Base-by-base conservation (phyloP, 2,888 invertebrate genomes). In the Beris chalybata region DNA sequence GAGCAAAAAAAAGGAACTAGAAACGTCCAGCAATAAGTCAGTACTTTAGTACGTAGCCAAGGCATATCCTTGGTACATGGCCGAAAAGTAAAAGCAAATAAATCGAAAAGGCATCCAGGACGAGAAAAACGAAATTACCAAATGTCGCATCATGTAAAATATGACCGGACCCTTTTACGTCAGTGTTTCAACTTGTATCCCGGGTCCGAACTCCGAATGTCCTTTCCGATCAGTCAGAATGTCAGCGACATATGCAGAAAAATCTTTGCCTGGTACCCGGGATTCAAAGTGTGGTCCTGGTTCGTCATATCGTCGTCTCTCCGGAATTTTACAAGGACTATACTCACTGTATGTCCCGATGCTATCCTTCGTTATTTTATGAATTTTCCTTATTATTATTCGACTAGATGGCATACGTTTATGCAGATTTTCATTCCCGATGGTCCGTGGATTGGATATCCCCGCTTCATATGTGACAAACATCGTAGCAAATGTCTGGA, bases 61-160 rank as follows among this genome's bases (percentile, higher is more conserved):
- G 45, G n/a, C 38, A 38, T 38, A 12, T 48, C 13, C 13, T 6
- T 48, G 11, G 15, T 22, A 29, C 29, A 29, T n/a, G n/a, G 53
- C 2, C 12, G 29, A 53, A 53, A 22, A 29, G 53, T 15, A 11
- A 48, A 47, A 58, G 30, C 30, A 30, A n/a, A 58, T 15, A 45
- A 47, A 47, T 47, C 58, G 30, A 47, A 45, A 45, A 47, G 9
- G 38, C 43, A 22, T 56, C 43, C 56, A 64, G 53, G 65, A 64
- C 63, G 65, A 65, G 55, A 65, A 67, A 65, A 67, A 67, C 67
- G 67, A 59, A 50, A 67, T 67, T 65, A 65, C 68, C 68, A 68
- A 65, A 68, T 68, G 65, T 65, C 65, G 65, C 68, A 63, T 65
- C 65, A 61, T 65, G 68, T 61, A 68, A 65, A 68, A 68, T 68